A percentile compares a stretch with the other conserved stretches of the same genome.
phyloP scores from a whole-genome alignment of 2,113 vertebrate genomes.

The Passer montanus region DNA sequence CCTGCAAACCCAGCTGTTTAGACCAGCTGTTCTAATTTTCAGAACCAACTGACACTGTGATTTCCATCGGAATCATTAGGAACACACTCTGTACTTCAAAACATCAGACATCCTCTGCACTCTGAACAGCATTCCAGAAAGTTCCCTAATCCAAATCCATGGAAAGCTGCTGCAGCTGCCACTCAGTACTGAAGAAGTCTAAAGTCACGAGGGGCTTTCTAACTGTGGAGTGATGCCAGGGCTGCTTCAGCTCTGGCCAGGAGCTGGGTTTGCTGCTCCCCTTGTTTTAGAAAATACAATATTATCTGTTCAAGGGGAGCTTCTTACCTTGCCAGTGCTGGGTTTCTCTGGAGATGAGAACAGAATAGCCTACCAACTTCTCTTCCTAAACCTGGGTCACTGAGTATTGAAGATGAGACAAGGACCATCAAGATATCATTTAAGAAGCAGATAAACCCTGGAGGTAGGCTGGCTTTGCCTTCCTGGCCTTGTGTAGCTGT shows the following conservation, averaged over 20 bases:
- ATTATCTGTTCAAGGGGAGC: background rate
- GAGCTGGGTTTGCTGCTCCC: background rate
- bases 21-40: background rate
- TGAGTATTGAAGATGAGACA: background rate
- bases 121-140: background rate
- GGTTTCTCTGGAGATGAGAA: background rate
- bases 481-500: background rate
- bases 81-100: background rate
- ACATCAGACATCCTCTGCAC: background rate
- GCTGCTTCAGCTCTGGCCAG: background rate
- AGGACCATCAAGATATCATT: background rate
- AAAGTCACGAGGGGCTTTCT: background rate
- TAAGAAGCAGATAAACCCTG: background rate
- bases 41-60: rapidly evolving
- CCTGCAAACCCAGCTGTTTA: background rate
- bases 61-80: background rate
- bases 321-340: background rate
- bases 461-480: background rate
- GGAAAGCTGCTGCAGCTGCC: background rate
- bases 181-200: background rate
- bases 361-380: background rate
- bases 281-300: background rate
- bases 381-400: background rate
- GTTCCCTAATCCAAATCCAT: background rate
- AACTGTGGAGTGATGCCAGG: background rate